Evolutionary conservation across 2,113 vertebrate genomes (phyloP), one percentile per base, ranked within the genome.

Genomic region (Pterocles gutturalis): DNA sequence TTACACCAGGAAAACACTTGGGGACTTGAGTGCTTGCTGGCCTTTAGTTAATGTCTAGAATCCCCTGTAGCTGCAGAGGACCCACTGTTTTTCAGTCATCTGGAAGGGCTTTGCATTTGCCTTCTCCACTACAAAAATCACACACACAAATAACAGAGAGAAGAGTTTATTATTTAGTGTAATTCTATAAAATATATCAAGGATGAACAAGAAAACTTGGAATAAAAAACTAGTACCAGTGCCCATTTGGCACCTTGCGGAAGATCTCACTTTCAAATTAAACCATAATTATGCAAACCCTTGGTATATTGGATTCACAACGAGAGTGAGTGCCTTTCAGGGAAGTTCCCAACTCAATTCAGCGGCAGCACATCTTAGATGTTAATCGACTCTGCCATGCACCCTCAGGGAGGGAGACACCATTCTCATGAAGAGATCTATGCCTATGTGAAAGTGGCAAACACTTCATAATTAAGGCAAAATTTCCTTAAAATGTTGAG

Each of bases 71-170:
- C 98, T 99, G 99, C 99, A 99, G 99, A 99, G 98, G 99, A 99
- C 99, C 98, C 98, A 98, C 99, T 98, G 98, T 99, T 98, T 98
- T 99, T 99, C 99, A 99, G 99, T 98, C 99, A 99, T 99, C 99
- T 99, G 99, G 99, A 99, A 99, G 98, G 98, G 99, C 99, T 99
- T 99, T 99, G 99, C 99, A 99, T 99, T 99, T 99, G 99, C 99
- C 99, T 99, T 99, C 99, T 99, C 98, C 99, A 99, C 99, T 99
- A 99, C 98, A 99, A 99, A 99, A 99, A 99, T 99, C 99, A 99
- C 99, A 99, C 99, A 99, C 98, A 99, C 99, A 99, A 99, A 99
- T 99, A 99, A 99, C 99, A 99, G 98, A 99, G 99, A 99, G 98
- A 99, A 99, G 99, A 98, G 98, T 99, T 99, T 99, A 99, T 99